A percentile compares a stretch with the other conserved stretches of the same genome.
These are phyloP conservation scores for Drosophila ustulata DNA, from an alignment of 2,888 invertebrate species.

Conservation along the genomic window DNA sequence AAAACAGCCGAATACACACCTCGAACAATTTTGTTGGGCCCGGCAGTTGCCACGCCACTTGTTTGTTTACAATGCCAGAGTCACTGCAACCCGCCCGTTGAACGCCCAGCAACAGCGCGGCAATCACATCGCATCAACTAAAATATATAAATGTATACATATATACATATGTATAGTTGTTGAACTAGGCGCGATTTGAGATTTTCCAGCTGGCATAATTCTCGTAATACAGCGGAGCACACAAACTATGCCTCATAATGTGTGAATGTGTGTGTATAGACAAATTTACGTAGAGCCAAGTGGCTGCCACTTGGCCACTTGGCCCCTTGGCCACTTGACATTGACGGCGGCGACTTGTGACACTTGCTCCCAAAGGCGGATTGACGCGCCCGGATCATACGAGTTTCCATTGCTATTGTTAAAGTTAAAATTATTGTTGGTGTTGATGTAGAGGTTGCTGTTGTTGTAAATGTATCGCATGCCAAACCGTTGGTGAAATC, in stretches of 20 bases:
- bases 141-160: background rate
- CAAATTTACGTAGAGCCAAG: slow-evolving; percentile 28
- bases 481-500: slow-evolving; percentile 7
- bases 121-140: slow-evolving; percentile 29
- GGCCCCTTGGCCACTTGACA: slow-evolving; percentile 50
- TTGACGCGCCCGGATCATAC: slow-evolving; percentile 42
- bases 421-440: slow-evolving; percentile 3
- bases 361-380: slow-evolving; percentile 43
- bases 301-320: slow-evolving; percentile 40
- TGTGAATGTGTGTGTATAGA: slow-evolving; percentile 5
- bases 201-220: slow-evolving; percentile 74
- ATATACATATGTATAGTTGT: slow-evolving; percentile 32
- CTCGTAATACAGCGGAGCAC: slow-evolving; percentile 34
- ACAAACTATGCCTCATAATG: slow-evolving; percentile 16
- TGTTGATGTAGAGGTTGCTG: background rate
- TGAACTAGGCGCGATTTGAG: slow-evolving; percentile 71
- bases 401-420: slow-evolving; percentile 30
- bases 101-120: background rate
- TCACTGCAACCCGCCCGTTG: background rate
- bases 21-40: slow-evolving; percentile 22
- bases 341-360: slow-evolving; percentile 50
- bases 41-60: slow-evolving; percentile 50
- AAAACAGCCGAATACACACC: slow-evolving; percentile 25
- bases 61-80: slow-evolving; percentile 63
- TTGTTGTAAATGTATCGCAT: slow-evolving; percentile 9